Percentiles rank a stretch among this genome's conserved stretches.
Conservation (phyloP, 1,140 invertebrate species). For the Drosophila burlai region DNA sequence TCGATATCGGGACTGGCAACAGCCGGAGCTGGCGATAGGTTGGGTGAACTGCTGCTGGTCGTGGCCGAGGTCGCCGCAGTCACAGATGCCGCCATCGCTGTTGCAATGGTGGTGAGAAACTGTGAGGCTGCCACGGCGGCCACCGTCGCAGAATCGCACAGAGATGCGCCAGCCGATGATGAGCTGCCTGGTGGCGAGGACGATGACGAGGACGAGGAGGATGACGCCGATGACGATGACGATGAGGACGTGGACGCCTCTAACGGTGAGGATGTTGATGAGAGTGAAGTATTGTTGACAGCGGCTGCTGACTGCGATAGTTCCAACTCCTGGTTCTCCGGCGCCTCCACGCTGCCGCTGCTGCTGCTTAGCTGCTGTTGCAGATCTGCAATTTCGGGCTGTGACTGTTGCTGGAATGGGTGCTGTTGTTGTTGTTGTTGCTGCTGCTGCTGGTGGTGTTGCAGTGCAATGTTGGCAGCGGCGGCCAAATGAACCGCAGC, state of each 20-base stretch:
- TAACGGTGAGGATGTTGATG: slow-evolving; percentile 48
- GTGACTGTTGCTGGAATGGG: slow-evolving; percentile 67
- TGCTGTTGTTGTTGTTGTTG: slow-evolving; percentile 60
- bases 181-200: slow-evolving; percentile 42
- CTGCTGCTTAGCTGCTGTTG: slow-evolving; percentile 70
- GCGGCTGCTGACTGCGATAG: slow-evolving; percentile 33
- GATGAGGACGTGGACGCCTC: slow-evolving; percentile 49
- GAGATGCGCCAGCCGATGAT: slow-evolving; percentile 45
- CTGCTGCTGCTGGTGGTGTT: slow-evolving; percentile 60
- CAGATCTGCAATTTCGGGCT: slow-evolving; percentile 73
- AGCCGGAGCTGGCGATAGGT: slow-evolving; percentile 45
- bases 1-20: slow-evolving; percentile 42
- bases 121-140: slow-evolving; percentile 70
- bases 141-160: slow-evolving; percentile 73
- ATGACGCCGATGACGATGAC: slow-evolving; percentile 44
- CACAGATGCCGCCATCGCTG: slow-evolving; percentile 69
- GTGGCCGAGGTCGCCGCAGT: slow-evolving; percentile 47
- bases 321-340: slow-evolving; percentile 55
- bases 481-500: slow-evolving; percentile 71
- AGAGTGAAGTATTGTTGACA: slow-evolving; percentile 32
- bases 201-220: slow-evolving; percentile 47
- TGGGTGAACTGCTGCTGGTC: slow-evolving; percentile 48
- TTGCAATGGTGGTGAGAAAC: slow-evolving; percentile 61
- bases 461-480: slow-evolving; percentile 75
- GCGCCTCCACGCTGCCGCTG: slow-evolving; percentile 53